Conservation (phyloP, 2,797 vertebrate species). For the Heliangelus exortis region DNA sequence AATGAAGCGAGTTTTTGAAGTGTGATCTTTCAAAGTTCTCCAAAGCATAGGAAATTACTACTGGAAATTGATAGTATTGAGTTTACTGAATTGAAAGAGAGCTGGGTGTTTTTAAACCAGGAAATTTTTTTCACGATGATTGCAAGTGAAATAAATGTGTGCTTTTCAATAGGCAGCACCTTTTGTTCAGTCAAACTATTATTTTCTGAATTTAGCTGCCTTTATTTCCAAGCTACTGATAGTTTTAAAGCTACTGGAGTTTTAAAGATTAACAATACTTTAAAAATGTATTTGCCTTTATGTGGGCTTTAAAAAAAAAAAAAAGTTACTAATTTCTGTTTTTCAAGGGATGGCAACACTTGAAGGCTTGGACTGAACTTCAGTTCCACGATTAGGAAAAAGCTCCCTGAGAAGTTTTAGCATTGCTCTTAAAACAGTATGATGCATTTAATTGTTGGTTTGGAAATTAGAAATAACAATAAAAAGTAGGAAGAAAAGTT, state of each 20-base stretch:
- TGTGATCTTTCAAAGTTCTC: background rate
- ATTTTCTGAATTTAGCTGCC: background rate
- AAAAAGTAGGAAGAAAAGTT: background rate
- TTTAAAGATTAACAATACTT: background rate
- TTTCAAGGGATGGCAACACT: background rate
- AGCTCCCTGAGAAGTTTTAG: background rate
- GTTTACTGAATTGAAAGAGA: background rate
- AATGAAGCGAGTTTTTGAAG: conserved; percentile 16
- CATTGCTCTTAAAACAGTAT: background rate
- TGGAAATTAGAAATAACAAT: background rate
- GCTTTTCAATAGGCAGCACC: background rate
- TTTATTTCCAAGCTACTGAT: background rate
- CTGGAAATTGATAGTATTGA: background rate
- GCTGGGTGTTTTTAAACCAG: background rate
- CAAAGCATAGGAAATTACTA: background rate
- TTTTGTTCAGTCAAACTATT: background rate
- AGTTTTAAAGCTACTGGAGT: too few species aligned
- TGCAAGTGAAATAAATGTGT: background rate
- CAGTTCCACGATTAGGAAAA: background rate
- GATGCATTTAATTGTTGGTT: background rate
- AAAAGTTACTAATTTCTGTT: background rate
- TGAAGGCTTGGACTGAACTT: background rate
- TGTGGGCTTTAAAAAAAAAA: background rate
- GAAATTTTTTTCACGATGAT: background rate
- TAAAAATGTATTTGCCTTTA: background rate